These are phyloP conservation scores for Leucophora obtusa DNA, from an alignment of 2,888 invertebrate species.

Conservation along the genomic window DNA sequence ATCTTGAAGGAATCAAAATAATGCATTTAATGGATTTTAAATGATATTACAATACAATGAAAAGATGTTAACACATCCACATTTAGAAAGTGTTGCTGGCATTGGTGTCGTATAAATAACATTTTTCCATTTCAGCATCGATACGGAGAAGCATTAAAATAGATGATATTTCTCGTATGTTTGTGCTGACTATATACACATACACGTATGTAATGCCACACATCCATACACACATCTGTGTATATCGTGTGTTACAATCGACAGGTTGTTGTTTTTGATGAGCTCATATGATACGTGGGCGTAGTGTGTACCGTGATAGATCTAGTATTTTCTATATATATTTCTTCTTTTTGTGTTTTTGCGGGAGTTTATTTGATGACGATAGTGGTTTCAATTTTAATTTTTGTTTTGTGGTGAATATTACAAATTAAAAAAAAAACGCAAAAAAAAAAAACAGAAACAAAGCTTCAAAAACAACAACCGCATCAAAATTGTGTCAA, in stretches of 20 bases:
- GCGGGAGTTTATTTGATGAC: constrained; percentile 43
- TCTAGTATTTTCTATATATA: neutral
- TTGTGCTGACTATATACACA: neutral
- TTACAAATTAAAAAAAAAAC: constrained; percentile 47
- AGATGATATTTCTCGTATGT: neutral
- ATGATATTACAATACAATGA: constrained; percentile 52
- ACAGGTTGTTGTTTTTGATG: constrained; percentile 59
- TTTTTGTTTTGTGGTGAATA: constrained; percentile 57
- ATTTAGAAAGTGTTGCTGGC: constrained; percentile 41
- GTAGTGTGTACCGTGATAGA: constrained; percentile 13
- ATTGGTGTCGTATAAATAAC: constrained; percentile 39
- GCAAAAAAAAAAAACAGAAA: constrained; percentile 6
- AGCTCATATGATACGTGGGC: constrained; percentile 56
- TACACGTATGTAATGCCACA: too few relatives aligned
- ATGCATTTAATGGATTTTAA: constrained; percentile 63
- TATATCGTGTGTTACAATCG: constrained; percentile 32
- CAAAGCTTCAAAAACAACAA: constrained; percentile 36
- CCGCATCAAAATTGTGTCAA: constrained; percentile 47
- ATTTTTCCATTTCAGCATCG: neutral
- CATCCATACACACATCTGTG: neutral
- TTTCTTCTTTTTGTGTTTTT: neutral
- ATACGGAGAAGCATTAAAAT: neutral
- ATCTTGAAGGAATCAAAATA: constrained; percentile 58
- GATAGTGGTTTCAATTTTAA: constrained; percentile 54
- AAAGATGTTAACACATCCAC: constrained; percentile 26